These are phyloP conservation scores for Salarias fasciatus DNA, from an alignment of 2,797 vertebrate species.

Conservation along the genomic window DNA sequence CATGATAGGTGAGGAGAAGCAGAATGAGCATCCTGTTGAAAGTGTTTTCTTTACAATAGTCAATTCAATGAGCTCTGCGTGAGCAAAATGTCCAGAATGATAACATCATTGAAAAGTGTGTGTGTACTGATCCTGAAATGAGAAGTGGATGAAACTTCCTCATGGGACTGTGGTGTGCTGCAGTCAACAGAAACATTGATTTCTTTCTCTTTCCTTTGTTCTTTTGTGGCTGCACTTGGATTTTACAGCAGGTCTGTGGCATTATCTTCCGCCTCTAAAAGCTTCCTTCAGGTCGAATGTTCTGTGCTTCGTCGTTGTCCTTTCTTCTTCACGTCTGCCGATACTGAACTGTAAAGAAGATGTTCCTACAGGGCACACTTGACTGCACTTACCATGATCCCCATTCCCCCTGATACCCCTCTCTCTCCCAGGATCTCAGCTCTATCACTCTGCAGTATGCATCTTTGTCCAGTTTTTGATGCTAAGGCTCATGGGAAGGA, in stretches of 20 bases:
- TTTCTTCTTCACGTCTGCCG: slow-evolving; percentile 9
- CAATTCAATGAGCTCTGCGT: no score
- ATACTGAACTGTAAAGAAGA: slow-evolving; percentile 27
- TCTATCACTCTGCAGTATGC: slow-evolving; percentile 92
- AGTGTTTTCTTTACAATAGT: no score
- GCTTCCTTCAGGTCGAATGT: slow-evolving; percentile 28
- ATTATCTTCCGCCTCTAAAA: slow-evolving; percentile 41
- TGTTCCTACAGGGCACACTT: slow-evolving; percentile 44
- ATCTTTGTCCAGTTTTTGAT: slow-evolving; percentile 94
- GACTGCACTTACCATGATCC: slow-evolving; percentile 47
- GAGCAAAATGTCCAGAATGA: no score
- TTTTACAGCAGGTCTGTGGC: slow-evolving; percentile 85
- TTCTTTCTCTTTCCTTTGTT: slow-evolving; percentile 54
- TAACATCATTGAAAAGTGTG: no score
- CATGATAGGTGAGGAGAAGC: no score
- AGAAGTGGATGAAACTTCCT: no score
- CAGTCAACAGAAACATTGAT: slow-evolving; percentile 34
- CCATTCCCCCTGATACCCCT: slow-evolving; percentile 26
- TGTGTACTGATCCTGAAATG: no score
- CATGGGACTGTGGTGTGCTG: background rate
- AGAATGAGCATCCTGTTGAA: no score
- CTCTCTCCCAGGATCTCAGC: slow-evolving; percentile 85
- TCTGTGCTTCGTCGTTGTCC: slow-evolving; percentile 18
- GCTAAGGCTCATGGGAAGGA: slow-evolving; percentile 97
- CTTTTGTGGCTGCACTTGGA: slow-evolving; percentile 74